Conservation (phyloP, 2,797 vertebrate species). For the Rachycentron canadum region DNA sequence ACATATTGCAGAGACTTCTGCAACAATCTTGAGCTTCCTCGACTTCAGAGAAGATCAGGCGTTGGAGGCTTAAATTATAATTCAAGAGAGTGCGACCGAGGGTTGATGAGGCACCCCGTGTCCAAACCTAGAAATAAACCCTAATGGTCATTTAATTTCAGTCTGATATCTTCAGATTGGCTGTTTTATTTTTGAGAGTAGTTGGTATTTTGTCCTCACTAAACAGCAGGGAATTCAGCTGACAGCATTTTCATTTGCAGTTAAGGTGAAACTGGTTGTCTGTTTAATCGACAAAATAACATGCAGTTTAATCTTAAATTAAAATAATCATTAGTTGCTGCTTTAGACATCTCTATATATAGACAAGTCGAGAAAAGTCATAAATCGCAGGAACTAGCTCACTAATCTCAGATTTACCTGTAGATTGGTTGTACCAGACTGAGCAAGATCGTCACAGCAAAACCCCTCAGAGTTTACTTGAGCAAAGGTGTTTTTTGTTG, state of each 20-base stretch:
- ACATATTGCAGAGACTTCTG: slow-evolving; percentile 12
- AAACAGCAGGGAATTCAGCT: neutral
- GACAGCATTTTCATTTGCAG: neutral
- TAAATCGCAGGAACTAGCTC: neutral
- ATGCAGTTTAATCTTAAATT: neutral
- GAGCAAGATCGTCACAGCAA: neutral
- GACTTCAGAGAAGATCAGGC: neutral
- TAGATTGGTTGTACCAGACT: neutral
- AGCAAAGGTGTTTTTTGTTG: neutral
- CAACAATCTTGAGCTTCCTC: neutral
- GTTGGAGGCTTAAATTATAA: neutral
- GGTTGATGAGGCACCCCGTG: neutral
- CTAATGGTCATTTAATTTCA: neutral
- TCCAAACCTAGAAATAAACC: neutral
- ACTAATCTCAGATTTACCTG: neutral
- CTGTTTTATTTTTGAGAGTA: neutral
- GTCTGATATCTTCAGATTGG: neutral
- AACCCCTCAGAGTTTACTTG: neutral
- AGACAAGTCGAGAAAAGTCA: neutral
- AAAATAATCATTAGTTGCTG: neutral
- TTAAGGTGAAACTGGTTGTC: neutral
- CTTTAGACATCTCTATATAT: neutral
- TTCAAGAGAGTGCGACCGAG: neutral
- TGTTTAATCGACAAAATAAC: neutral
- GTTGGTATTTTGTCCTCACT: neutral